Evolutionary conservation across 23 tunicate species (phyloP), one percentile per base, ranked within the genome.

Genomic region (Styela plicata): DNA sequence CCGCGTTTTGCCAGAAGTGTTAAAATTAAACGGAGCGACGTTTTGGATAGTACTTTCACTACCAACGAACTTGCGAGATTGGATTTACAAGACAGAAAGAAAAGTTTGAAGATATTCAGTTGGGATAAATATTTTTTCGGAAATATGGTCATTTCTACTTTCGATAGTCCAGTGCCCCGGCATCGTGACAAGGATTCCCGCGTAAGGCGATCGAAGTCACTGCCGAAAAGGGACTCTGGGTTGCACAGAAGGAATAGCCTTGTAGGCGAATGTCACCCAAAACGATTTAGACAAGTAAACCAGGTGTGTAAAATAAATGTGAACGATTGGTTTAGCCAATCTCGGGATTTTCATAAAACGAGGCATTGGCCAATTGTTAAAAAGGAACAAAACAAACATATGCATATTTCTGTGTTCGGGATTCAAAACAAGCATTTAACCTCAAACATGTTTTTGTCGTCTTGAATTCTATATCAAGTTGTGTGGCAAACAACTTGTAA

Each of bases 181-280:
- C 32, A 44, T 1, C 64, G 81, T 19, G 71, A 67, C 31, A 29
- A 29, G 71, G 81, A 53, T 0, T 18, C 34, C 34, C n/a, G 81
- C 37, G 81, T 76, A 13, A 37, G 81, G 1, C 81, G 81, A 0
- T 76, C 81, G 30, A 52, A 53, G 65, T 76, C 81, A 7, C 18
- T 76, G 64, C 81, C 81, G 64, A 76, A 44, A 53, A 53, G 81
- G 81, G 65, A 76, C 27, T 44, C 57, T 7, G 57, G 57, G 10
- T 53, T 76, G 27, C 65, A 52, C 61, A 64, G 87, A 74, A 83
- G 77, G 33, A 37, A 26, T 64, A 64, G 80, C 69, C 52, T 74
- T n/a, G 33, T 33, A 2, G 76, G 76, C 24, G 87, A 83, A 83
- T 52, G 31, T 74, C 87, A 83, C 63, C 87, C 87, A 13, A 83